Base-by-base conservation (phyloP, 2,113 vertebrate species). In the Clarias gariepinus region DNA sequence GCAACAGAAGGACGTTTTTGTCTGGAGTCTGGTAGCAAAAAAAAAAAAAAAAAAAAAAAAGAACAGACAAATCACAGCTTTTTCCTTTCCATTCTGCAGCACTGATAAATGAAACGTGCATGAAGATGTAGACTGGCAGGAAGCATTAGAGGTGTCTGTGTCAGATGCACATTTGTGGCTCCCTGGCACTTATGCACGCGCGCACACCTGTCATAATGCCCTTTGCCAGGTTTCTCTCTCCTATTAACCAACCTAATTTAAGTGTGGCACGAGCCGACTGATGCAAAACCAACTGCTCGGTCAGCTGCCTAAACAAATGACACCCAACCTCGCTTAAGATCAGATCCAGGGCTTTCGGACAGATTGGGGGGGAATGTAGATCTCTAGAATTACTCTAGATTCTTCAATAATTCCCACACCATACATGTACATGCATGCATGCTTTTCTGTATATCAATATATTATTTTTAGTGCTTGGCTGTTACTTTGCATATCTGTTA, bases 241-340 rank as follows among this genome's bases (percentile, higher is more conserved):
- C 69, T 74, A 74, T 47, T 74, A 53, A 76, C 12, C 73, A 53
- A 23, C 73, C 47, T 76, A 53, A 53, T 76, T 76, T 76, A 25
- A 76, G 41, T 53, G 81, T 57, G 12, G 41, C 41, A 3, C 9
- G 58, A 25, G 60, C 41, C 6, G 15, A 68, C 36, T 81, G 30
- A 63, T 63, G n/a, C 58, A 63, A 87, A 82, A 82, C 86, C 47
- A 55, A 85, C 83, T 77, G 84, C 25, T 85, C n/a, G 1, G 52
- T 63, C 61, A 76, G 73, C 23, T 76, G 10, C 68, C 68, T 71
- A 19, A 71, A 33, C 36, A 73, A 69, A 33, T 18, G 28, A 69
- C 28, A 18, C 28, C 7, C 13, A 69, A 16, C 66, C 15, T 18
- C 28, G 15, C 28, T 69, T 18, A 69, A 33, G 28, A 69, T 69